Conservation (phyloP, 2,888 invertebrate species). For the Panzeria rudis region DNA sequence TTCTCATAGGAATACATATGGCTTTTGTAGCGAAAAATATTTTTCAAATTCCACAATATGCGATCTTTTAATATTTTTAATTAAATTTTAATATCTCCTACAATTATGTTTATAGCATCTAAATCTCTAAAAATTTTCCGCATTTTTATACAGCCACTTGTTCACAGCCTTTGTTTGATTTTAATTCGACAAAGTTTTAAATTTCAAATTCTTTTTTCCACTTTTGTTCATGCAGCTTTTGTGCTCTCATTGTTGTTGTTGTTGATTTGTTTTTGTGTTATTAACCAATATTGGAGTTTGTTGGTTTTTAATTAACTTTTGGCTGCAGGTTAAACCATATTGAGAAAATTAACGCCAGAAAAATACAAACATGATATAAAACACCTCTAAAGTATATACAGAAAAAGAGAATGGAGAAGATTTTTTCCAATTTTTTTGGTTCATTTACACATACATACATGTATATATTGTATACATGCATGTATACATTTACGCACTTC, state of each 20-base stretch:
- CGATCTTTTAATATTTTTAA: not conserved
- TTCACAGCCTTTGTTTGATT: conserved; percentile 38
- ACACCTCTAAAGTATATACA: conserved; percentile 52
- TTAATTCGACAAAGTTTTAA: conserved; percentile 60
- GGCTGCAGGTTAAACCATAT: conserved; percentile 83
- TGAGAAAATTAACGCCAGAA: conserved; percentile 80
- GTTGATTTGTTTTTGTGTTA: conserved; percentile 60
- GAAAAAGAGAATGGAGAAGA: conserved; percentile 29
- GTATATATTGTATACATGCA: conserved; percentile 2
- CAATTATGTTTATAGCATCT: conserved; percentile 8
- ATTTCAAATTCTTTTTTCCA: conserved; percentile 31
- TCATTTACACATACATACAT: conserved; percentile 72
- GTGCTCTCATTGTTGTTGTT: conserved; percentile 20
- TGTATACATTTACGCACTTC: conserved; percentile 16
- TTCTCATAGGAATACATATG: not conserved
- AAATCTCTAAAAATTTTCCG: not conserved
- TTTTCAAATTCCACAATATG: not conserved
- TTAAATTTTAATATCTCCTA: conserved; percentile 21
- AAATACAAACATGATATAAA: conserved; percentile 73
- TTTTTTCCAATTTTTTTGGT: conserved; percentile 24
- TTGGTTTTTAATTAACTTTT: conserved; percentile 84
- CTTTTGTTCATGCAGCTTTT: conserved; percentile 16
- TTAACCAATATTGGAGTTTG: conserved; percentile 78
- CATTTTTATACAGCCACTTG: conserved; percentile 6
- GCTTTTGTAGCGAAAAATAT: not conserved